These are phyloP conservation scores for Eretmodus cyanostictus DNA, from an alignment of 2,113 vertebrate genomes.

Conservation along the genomic window DNA sequence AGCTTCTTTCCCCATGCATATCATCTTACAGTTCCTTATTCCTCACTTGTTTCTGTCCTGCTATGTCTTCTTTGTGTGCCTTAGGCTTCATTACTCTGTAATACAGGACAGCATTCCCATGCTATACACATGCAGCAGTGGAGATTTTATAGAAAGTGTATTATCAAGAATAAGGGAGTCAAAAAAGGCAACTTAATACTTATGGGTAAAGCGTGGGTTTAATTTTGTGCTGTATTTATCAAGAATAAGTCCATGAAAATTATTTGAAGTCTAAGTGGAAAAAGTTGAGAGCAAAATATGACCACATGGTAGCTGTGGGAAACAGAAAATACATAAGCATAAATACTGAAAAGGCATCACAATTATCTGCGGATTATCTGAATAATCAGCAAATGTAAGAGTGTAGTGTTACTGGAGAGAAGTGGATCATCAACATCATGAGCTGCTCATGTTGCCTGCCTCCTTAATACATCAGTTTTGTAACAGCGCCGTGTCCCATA, in stretches of 20 bases:
- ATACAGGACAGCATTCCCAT: background rate
- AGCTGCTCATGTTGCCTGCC: background rate
- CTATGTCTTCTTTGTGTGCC: background rate
- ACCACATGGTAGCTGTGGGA: background rate
- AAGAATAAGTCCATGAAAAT: background rate
- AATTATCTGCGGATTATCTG: background rate
- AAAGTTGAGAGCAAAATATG: background rate
- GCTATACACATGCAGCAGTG: background rate
- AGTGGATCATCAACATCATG: background rate
- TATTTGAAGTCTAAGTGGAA: background rate
- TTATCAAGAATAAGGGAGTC: background rate
- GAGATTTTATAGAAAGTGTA: background rate
- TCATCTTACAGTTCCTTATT: constrained; percentile 7
- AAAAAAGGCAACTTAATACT: background rate
- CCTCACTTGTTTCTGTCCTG: background rate
- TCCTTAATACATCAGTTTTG: background rate
- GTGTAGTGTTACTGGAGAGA: background rate
- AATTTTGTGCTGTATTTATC: background rate
- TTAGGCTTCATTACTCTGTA: background rate
- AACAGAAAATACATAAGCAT: background rate
- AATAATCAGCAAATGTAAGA: background rate
- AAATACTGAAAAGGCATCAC: background rate
- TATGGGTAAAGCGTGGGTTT: background rate
- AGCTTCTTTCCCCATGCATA: background rate
- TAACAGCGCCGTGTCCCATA: background rate